Evolutionary conservation across 2,113 vertebrate genomes (phyloP), one percentile per base, ranked within the genome.

Genomic region (Podarcis raffonei): DNA sequence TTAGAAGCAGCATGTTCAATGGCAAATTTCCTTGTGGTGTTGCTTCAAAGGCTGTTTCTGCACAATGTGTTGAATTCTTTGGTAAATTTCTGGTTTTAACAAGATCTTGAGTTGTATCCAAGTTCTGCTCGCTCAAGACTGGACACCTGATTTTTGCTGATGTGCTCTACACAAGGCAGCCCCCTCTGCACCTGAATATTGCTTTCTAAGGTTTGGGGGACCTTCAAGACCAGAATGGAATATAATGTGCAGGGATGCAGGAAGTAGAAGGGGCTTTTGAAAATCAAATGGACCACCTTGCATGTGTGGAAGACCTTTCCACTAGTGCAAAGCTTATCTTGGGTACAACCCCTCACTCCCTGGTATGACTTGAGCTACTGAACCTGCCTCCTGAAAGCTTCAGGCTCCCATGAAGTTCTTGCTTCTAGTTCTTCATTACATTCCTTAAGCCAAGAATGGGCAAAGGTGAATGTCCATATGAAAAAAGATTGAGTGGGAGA

Each of bases 401-500:
- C 5, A 32, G 79, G 16, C 22, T 35, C 13, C 1, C 37, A 25
- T 23, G 27, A 2, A 2, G 23, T 37, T 25, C 62, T 13, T 37
- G 32, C 18, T 57, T 82, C 81, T 82, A 66, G 23, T 83, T 16
- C 23, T 35, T 65, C 59, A 2, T 23, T 59, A 9, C n/a, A 37
- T 32, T 39, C 2, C 32, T 12, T 37, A 9, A 74, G 68, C 30
- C 18, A 62, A 62, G 59, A 62, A 27, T 30, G 25, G 30, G 12
- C 32, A 74, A 32, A 18, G 5, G 11, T 74, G 30, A n/a, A 74
- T 5, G 35, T 74, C n/a, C 11, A 25, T 35, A 35, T 22, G 35
- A 82, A 79, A 69, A 71, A 79, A 53, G 72, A 86, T 80, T 88
- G 85, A 89, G 91, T 79, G 92, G 82, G 87, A 94, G 91, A 91